Conservation (phyloP, 2,888 invertebrate species). For the Ichneumon xanthorius region DNA sequence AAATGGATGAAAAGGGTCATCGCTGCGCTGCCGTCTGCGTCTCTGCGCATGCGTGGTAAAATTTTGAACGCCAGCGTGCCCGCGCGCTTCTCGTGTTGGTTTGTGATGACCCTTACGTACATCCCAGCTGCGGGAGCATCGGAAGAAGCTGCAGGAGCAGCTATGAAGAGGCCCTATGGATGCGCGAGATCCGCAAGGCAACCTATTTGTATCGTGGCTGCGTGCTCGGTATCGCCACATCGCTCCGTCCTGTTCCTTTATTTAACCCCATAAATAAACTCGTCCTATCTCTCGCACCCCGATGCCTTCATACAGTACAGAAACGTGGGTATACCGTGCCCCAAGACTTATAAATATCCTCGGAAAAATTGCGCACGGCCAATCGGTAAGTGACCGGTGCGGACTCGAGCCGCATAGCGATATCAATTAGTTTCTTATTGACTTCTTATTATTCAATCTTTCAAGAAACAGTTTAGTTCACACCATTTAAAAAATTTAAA, state of each 20-base stretch:
- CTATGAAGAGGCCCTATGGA: constrained; percentile 66
- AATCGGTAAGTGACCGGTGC: constrained; percentile 19
- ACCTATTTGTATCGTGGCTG: constrained; percentile 79
- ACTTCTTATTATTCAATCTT: background rate
- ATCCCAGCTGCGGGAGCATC: constrained; percentile 55
- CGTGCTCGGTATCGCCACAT: constrained; percentile 78
- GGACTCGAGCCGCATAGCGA: background rate
- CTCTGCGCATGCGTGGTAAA: background rate
- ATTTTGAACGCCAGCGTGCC: background rate
- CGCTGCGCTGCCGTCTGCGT: background rate
- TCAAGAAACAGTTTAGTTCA: background rate
- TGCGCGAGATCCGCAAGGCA: constrained; percentile 76
- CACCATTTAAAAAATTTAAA: background rate
- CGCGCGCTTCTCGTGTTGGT: constrained; percentile 71
- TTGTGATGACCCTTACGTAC: constrained; percentile 76
- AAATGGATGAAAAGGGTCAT: constrained; percentile 32
- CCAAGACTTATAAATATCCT: constrained; percentile 57
- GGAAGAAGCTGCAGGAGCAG: constrained; percentile 52
- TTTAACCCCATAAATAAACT: constrained; percentile 83
- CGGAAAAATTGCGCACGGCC: constrained; percentile 53
- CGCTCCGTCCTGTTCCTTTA: constrained; percentile 79
- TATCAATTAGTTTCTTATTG: constrained; percentile 22
- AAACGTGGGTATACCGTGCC: background rate
- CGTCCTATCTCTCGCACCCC: constrained; percentile 80
- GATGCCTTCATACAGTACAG: constrained; percentile 70